These are phyloP conservation scores for Benitochromis conjunctus DNA, from an alignment of 2,113 vertebrate species.

Conservation along the genomic window DNA sequence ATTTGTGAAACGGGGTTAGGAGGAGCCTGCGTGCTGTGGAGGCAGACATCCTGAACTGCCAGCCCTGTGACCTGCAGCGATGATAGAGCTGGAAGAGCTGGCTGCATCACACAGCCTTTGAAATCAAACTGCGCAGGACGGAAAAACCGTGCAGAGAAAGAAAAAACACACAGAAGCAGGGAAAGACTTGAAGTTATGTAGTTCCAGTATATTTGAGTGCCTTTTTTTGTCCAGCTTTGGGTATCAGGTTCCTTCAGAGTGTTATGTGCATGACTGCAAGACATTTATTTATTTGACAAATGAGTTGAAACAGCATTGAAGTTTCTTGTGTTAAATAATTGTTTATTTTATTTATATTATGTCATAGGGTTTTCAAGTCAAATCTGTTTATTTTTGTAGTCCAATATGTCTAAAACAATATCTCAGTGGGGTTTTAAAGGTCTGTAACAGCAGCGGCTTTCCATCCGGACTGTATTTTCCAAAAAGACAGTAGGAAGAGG, in stretches of 20 bases:
- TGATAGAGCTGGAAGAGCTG: constrained; percentile 67
- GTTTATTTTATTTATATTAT: not conserved
- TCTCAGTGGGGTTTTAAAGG: not conserved
- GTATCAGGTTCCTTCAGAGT: not conserved
- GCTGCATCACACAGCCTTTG: constrained; percentile 39
- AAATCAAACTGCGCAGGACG: constrained; percentile 21
- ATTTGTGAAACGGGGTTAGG: constrained; percentile 23
- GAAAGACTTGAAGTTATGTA: not conserved
- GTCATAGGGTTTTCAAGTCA: not conserved
- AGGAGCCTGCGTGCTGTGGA: constrained; percentile 19
- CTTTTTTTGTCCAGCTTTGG: not conserved
- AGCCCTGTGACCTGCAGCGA: constrained; percentile 61
- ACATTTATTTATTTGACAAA: not conserved
- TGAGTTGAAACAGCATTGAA: not conserved
- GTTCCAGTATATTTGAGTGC: not conserved
- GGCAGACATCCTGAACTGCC: constrained; percentile 61
- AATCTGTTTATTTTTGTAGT: not conserved
- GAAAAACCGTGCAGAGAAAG: not conserved
- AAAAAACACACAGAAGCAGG: not conserved
- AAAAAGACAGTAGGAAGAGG: not conserved
- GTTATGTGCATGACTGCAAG: not conserved
- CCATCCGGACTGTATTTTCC: not conserved
- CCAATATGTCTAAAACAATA: not conserved
- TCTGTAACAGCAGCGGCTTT: not conserved
- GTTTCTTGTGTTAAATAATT: not conserved